A percentile compares a stretch with the other conserved stretches of the same genome.
phyloP scores from a whole-genome alignment of 2,797 vertebrate species.

The Decapterus maruadsi region DNA sequence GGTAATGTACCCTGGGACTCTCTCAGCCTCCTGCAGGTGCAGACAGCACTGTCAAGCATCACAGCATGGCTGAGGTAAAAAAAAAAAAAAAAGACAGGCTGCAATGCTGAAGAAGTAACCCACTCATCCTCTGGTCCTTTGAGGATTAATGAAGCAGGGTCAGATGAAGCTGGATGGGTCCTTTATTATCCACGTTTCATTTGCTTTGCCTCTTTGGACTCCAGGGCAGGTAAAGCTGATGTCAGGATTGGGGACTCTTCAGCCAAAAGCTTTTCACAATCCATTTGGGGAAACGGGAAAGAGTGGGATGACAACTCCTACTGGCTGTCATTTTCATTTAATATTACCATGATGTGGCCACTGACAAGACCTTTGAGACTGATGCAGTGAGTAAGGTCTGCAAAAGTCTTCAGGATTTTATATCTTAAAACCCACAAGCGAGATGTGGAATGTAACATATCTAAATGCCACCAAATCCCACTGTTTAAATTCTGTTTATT shows the following conservation, averaged over 20 bases:
- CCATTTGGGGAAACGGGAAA: conserved; percentile 25
- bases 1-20: conserved; percentile 53
- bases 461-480: background rate
- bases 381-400: conserved; percentile 8
- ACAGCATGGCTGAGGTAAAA: conserved; percentile 32
- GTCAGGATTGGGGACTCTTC: conserved; percentile 23
- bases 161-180: conserved; percentile 18
- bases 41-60: conserved; percentile 54
- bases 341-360: conserved; percentile 18
- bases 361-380: conserved; percentile 29
- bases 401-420: background rate
- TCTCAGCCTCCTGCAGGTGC: conserved; percentile 65
- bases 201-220: conserved; percentile 45
- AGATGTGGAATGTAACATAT: background rate
- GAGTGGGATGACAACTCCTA: conserved; percentile 39
- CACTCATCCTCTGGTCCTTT: conserved; percentile 4
- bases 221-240: conserved; percentile 31
- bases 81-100: background rate
- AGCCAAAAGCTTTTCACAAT: conserved; percentile 22
- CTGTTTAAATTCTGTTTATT: background rate
- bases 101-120: conserved; percentile 40
- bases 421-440: background rate
- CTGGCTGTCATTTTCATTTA: conserved; percentile 42
- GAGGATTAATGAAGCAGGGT: conserved; percentile 38
- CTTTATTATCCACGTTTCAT: conserved; percentile 52